Conservation (phyloP, 2,797 vertebrate genomes). For the Chromis chromis region DNA sequence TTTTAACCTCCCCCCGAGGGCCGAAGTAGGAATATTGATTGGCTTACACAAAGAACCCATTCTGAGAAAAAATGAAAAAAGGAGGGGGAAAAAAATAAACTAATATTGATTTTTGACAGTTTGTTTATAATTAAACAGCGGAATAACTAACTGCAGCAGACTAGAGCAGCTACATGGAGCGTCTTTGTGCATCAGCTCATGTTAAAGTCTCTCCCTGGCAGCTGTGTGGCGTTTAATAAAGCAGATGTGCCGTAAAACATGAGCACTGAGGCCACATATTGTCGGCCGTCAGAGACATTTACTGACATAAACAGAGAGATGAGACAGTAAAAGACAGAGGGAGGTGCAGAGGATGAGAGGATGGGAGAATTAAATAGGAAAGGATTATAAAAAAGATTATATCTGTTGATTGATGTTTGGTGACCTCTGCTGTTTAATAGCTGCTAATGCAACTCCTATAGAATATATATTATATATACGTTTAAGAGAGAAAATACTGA, state of each 20-base stretch:
- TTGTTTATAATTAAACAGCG: slow-evolving; percentile 66
- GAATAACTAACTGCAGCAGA: slow-evolving; percentile 38
- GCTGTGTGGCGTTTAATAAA: slow-evolving; percentile 45
- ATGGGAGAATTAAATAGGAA: slow-evolving; percentile 21
- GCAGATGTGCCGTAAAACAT: slow-evolving; percentile 51
- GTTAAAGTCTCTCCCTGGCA: slow-evolving; percentile 12
- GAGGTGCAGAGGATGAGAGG: not conserved
- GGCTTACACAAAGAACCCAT: slow-evolving; percentile 62
- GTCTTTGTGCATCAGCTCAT: not conserved
- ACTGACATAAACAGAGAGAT: not conserved
- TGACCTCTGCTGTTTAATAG: slow-evolving; percentile 44
- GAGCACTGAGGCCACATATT: not conserved
- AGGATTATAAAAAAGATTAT: slow-evolving; percentile 30
- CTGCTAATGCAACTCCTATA: slow-evolving; percentile 23
- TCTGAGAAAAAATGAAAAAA: slow-evolving; percentile 56
- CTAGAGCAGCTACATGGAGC: slow-evolving; percentile 17
- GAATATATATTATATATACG: no score
- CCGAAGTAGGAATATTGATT: slow-evolving; percentile 68
- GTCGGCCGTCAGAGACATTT: not conserved
- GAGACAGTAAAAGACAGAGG: not conserved
- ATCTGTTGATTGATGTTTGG: slow-evolving; percentile 14
- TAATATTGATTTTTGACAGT: slow-evolving; percentile 72
- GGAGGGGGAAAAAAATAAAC: slow-evolving; percentile 17
- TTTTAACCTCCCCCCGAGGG: slow-evolving; percentile 62
- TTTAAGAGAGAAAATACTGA: no score